Conservation (phyloP, 2,888 invertebrate genomes). For the Colletes collaris region DNA sequence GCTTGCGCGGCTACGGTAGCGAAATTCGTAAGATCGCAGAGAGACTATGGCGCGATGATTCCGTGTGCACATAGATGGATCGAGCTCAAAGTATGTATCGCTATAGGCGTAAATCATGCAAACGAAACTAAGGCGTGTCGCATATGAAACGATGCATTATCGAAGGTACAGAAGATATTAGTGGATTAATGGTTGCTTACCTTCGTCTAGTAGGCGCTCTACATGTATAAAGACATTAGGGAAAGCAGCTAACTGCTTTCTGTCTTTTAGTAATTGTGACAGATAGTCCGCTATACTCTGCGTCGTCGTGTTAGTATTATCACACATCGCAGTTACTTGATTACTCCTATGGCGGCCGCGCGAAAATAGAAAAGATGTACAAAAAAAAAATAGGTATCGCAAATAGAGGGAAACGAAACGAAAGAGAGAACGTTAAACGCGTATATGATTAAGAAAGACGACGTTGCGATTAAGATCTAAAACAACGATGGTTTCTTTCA, state of each 20-base stretch:
- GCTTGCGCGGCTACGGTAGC: constrained; percentile 11
- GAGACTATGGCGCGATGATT: constrained; percentile 42
- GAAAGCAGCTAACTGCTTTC: constrained; percentile 99
- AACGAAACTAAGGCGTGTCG: constrained; percentile 52
- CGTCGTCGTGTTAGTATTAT: constrained; percentile 87
- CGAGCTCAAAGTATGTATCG: constrained; percentile 9
- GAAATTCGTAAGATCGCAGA: constrained; percentile 20
- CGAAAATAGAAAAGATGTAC: constrained; percentile 43
- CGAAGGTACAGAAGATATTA: constrained; percentile 50
- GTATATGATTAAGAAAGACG: constrained; percentile 28
- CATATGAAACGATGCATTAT: constrained; percentile 34
- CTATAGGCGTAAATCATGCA: constrained; percentile 53
- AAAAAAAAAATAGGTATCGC: constrained; percentile 5
- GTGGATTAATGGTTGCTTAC: constrained; percentile 85
- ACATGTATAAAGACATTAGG: constrained; percentile 99
- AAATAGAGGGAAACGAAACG: constrained; percentile 11
- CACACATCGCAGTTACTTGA: constrained; percentile 79
- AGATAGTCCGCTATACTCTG: constrained; percentile 99
- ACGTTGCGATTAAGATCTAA: constrained; percentile 52
- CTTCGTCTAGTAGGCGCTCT: constrained; percentile 99
- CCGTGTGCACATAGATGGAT: constrained; percentile 30
- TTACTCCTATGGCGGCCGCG: constrained; percentile 69
- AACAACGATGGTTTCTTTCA: constrained; percentile 40
- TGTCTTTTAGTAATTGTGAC: constrained; percentile 99
- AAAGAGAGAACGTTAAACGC: constrained; percentile 32